These are phyloP conservation scores for Drosophila suzukii DNA, from an alignment of 1,140 invertebrate species.

Conservation along the genomic window DNA sequence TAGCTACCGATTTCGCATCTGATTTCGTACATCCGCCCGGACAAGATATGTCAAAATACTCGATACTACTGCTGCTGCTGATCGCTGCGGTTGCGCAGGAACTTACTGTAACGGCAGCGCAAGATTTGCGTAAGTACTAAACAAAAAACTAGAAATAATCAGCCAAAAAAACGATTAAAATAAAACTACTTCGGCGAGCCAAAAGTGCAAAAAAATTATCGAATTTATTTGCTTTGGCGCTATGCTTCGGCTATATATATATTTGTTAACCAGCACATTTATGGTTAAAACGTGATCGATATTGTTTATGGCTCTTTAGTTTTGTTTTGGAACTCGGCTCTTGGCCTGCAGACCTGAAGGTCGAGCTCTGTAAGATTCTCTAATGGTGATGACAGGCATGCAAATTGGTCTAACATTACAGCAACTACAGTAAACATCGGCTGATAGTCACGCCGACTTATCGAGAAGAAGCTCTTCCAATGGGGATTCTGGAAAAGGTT, in stretches of 20 bases:
- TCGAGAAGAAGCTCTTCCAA: background rate
- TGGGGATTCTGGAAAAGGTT: background rate
- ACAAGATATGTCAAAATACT: conserved; percentile 59
- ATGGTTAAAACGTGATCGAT: conserved; percentile 76
- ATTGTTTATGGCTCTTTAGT: conserved; percentile 48
- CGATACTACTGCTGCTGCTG: conserved; percentile 58
- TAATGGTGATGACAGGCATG: conserved; percentile 24
- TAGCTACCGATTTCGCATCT: conserved; percentile 28
- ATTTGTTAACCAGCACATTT: conserved; percentile 46
- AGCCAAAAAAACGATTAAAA: conserved; percentile 17
- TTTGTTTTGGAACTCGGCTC: conserved; percentile 30
- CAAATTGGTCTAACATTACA: conserved; percentile 22
- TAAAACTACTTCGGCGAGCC: background rate
- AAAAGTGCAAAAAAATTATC: conserved; percentile 32
- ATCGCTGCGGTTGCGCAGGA: conserved; percentile 70
- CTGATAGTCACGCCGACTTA: conserved; percentile 1
- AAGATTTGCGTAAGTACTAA: conserved; percentile 83
- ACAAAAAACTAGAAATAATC: conserved; percentile 4
- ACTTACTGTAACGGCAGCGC: conserved; percentile 57
- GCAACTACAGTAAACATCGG: conserved; percentile 15
- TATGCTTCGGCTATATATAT: conserved; percentile 15
- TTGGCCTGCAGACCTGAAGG: conserved; percentile 49
- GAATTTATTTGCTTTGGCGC: conserved; percentile 48
- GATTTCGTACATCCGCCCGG: conserved; percentile 24
- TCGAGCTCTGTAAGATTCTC: conserved; percentile 55